These are phyloP conservation scores for Chaenocephalus aceratus DNA, from an alignment of 2,113 vertebrate genomes.

Conservation along the genomic window DNA sequence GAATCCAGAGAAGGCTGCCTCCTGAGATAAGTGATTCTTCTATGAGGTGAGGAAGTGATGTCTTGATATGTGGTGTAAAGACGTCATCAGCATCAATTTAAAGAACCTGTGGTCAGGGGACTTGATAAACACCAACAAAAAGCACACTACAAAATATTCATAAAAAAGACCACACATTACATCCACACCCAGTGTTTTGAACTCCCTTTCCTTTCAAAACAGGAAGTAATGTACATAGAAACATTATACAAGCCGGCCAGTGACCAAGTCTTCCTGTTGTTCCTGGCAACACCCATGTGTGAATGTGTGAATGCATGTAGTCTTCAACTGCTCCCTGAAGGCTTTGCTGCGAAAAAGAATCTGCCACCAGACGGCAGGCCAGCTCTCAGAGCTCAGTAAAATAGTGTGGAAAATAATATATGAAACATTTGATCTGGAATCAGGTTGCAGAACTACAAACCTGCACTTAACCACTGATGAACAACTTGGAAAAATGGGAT, in stretches of 20 bases:
- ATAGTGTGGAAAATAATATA: not conserved
- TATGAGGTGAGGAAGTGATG: not conserved
- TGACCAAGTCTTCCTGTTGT: constrained; percentile 27
- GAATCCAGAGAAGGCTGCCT: constrained; percentile 19
- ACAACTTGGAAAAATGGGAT: no score
- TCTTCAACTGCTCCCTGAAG: constrained; percentile 21
- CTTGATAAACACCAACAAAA: not conserved
- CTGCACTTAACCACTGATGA: not conserved
- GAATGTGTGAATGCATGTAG: constrained; percentile 61
- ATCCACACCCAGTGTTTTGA: not conserved
- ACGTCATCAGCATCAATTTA: not conserved
- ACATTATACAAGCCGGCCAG: not conserved
- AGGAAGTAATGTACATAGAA: constrained; percentile 10
- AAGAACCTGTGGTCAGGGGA: not conserved
- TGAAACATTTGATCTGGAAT: not conserved
- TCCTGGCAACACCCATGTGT: constrained; percentile 62
- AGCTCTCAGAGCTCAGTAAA: constrained; percentile 1
- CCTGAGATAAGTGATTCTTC: not conserved
- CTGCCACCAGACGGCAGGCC: not conserved
- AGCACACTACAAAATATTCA: not conserved
- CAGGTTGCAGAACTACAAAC: not conserved
- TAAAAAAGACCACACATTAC: not conserved
- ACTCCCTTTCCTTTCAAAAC: not conserved
- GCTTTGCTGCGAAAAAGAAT: constrained; percentile 22
- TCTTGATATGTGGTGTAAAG: not conserved